Base-by-base conservation (phyloP, 1,140 invertebrate genomes). In the Micrasema minimum region DNA sequence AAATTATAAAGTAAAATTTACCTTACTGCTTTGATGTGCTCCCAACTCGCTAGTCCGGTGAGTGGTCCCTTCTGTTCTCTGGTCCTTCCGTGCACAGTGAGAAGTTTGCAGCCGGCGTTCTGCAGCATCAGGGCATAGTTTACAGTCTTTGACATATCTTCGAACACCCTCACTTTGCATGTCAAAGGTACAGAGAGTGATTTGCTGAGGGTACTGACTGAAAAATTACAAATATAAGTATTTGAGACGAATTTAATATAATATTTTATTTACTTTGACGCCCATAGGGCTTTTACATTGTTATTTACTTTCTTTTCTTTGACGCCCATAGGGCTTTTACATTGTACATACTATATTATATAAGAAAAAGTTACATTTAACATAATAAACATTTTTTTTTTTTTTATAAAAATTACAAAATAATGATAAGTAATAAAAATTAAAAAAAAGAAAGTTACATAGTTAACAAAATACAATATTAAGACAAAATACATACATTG, bases 11-110 rank as follows among this genome's bases (percentile, higher is more conserved):
- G n/a, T n/a, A n/a, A n/a, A n/a, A n/a, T 31, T 0, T 84, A 96
- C 92, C 92, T 95, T 14, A 99, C 91, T 75, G 92, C 94, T 82
- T 91, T 93, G 51, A 99, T 97, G 79, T 96, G 91, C 74, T 90
- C 85, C 98, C 98, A 99, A 83, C 92, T 93, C 22, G 98, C 97
- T 59, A 99, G 77, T 20, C 98, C 98, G 9, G 98, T 99, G 0
- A 94, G 81, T 2, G 92, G 91, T 51, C 98, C 98, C 82, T 98
- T 99, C 85, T 98, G 96, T 76, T 99, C 96, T 71, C 95, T 88
- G 0, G 95, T 99, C 70, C 98, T 86, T 0, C 98, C 98, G 85
- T 99, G 98, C 10, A 99, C 94, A 2, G 97, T 97, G 1, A 99
- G 84, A 72, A 99, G 87, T 79, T 91, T 90, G 76, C 95, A 97